Conservation (phyloP, 2,797 vertebrate species). For the Prionace glauca region DNA sequence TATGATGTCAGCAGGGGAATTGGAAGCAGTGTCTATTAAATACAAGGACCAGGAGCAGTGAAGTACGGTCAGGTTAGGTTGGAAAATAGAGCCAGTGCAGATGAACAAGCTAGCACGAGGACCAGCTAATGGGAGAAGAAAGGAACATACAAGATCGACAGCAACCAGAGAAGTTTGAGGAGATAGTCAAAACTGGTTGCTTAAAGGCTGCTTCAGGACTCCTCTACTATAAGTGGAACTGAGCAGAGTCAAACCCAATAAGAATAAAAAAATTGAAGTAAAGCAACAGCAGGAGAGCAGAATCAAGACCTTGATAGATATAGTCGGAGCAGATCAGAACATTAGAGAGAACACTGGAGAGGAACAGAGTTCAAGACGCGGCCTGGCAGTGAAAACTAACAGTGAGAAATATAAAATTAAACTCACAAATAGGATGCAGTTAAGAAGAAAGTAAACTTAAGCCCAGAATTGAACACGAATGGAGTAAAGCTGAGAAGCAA, state of each 20-base stretch:
- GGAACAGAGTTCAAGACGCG: background rate
- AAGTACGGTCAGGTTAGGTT: too few species aligned
- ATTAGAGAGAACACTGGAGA: background rate
- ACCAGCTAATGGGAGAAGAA: background rate
- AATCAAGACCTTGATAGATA: background rate
- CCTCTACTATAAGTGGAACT: background rate
- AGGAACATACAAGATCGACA: too few species aligned
- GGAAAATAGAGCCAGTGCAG: background rate
- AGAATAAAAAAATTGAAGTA: background rate
- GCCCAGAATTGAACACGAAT: background rate
- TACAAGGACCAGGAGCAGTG: too few species aligned
- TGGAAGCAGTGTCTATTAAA: too few species aligned
- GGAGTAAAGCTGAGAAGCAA: background rate
- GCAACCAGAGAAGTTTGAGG: background rate
- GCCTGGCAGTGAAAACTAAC: background rate
- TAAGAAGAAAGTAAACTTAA: background rate
- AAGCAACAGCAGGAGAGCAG: background rate
- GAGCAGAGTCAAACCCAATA: background rate
- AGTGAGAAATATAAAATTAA: background rate
- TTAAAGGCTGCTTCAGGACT: background rate
- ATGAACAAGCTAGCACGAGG: background rate
- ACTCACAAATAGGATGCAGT: background rate
- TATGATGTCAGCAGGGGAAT: too few species aligned
- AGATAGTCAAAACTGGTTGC: background rate
- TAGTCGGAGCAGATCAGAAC: background rate